Conservation (phyloP, 2,888 invertebrate species). For the Spilarctia lutea region DNA sequence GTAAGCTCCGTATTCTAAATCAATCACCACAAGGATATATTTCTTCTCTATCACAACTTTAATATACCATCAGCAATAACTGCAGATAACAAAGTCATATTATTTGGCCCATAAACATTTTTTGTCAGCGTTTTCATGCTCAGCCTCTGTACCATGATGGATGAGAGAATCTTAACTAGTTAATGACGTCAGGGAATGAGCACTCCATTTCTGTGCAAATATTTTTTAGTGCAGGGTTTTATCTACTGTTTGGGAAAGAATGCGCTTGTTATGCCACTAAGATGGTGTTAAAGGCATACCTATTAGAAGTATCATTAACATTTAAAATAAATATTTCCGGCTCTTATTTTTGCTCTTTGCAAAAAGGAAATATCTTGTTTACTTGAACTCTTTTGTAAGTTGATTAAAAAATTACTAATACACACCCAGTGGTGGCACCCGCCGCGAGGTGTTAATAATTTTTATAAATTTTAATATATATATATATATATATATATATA, state of each 20-base stretch:
- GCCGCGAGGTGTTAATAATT: too few species aligned
- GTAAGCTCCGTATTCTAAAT: too few species aligned
- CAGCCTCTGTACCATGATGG: neutral
- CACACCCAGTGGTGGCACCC: too few species aligned
- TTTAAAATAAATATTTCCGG: neutral
- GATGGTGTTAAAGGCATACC: neutral
- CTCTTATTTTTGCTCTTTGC: neutral
- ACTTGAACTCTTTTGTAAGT: too few species aligned
- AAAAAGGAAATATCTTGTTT: too few species aligned
- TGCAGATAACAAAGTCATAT: neutral
- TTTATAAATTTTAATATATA: too few species aligned
- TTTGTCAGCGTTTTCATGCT: neutral
- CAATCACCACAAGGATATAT: too few species aligned
- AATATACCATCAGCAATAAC: neutral
- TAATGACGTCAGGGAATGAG: constrained; percentile 7
- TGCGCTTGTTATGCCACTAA: neutral
- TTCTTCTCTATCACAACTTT: neutral
- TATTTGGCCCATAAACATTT: constrained; percentile 6
- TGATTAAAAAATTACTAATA: too few species aligned
- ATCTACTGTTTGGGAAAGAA: neutral
- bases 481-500: too few species aligned
- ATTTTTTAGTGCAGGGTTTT: neutral
- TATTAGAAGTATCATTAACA: neutral
- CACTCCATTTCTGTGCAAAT: neutral
- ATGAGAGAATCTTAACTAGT: constrained; percentile 5